A percentile compares a stretch with the other conserved stretches of the same genome.
phyloP scores from a whole-genome alignment of 2,113 vertebrate species.

The Pipra filicauda region DNA sequence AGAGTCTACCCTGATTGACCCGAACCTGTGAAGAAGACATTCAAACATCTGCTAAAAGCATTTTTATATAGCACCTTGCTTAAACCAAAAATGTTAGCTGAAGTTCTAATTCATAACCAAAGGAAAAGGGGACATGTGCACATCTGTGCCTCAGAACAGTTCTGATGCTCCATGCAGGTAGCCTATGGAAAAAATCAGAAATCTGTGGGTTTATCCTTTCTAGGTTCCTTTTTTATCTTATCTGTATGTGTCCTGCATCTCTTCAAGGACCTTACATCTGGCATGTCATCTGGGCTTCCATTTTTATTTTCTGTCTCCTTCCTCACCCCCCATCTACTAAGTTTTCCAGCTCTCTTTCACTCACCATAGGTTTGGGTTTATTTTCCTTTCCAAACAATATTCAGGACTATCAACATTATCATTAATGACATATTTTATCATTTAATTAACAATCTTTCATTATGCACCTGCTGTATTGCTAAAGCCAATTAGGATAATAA shows the following conservation, averaged over 20 bases:
- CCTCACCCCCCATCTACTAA: neutral
- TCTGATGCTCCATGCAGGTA: neutral
- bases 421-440: neutral
- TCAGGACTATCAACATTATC: neutral
- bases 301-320: neutral
- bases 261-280: neutral
- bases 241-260: neutral
- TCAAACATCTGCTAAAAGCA: neutral
- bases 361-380: neutral
- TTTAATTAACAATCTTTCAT: neutral
- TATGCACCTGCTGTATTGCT: neutral
- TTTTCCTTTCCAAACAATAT: neutral
- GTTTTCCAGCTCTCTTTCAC: neutral
- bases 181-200: neutral
- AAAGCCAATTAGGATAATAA: constrained; percentile 23
- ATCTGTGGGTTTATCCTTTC: neutral
- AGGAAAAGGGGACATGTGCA: neutral
- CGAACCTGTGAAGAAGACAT: neutral
- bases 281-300: neutral
- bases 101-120: neutral
- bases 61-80: neutral
- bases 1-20: neutral
- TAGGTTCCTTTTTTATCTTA: neutral
- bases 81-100: constrained; percentile 2
- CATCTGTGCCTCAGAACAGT: neutral